Evolutionary conservation across 2,113 vertebrate genomes (phyloP).

Genomic region (Phalacrocorax aristotelis): DNA sequence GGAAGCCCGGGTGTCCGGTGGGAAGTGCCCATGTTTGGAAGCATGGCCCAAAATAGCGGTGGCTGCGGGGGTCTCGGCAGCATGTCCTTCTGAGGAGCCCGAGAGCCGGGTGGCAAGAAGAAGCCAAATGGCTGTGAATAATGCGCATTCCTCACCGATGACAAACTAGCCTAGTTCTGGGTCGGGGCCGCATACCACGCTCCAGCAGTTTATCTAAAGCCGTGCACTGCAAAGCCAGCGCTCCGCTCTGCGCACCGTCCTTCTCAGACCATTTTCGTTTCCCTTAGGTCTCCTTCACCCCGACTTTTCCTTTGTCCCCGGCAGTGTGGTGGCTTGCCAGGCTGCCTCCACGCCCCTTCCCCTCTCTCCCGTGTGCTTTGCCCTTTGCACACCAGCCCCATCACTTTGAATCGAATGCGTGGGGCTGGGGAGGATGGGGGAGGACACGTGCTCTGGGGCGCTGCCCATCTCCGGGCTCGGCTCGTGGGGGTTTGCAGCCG

Average conservation of each 20-base stretch:
- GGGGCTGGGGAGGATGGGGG: neutral
- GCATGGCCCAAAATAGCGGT: neutral
- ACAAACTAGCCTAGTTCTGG: neutral
- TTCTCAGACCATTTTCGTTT: fast-evolving
- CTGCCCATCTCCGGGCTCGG: fast-evolving
- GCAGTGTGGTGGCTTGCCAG: neutral
- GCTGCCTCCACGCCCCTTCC: neutral
- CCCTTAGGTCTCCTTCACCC: neutral
- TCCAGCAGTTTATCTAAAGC: neutral
- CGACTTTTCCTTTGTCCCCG: fast-evolving
- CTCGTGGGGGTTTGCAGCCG: neutral
- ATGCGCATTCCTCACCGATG: conserved; percentile 33
- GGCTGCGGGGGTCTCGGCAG: neutral
- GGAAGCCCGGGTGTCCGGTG: neutral
- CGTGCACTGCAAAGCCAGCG: neutral
- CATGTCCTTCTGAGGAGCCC: neutral
- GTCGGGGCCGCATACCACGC: fast-evolving
- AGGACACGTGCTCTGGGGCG: fast-evolving
- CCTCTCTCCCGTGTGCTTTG: neutral
- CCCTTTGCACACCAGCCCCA: neutral
- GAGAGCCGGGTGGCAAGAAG: neutral
- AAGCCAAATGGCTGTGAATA: conserved; percentile 27
- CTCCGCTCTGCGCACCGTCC: neutral
- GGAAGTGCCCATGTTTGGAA: conserved; percentile 53
- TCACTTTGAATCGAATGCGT: fast-evolving